A percentile compares a stretch with the other conserved stretches of the same genome.
phyloP scores from a whole-genome alignment of 2,888 invertebrate genomes.

The Galeruca laticollis region DNA sequence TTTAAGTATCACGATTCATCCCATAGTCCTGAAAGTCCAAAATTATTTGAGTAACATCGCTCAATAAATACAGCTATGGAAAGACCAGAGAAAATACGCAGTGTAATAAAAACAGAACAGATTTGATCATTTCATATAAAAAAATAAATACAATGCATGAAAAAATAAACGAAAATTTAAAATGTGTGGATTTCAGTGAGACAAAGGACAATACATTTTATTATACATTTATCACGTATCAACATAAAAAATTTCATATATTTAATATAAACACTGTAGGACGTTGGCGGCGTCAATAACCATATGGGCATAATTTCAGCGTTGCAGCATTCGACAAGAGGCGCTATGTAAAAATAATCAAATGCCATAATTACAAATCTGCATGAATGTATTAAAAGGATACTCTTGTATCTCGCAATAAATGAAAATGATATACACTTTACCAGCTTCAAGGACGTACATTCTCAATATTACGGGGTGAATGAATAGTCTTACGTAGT shows the following conservation, averaged over 20 bases:
- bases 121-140: too few species aligned
- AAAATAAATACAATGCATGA: too few species aligned
- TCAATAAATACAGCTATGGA: too few species aligned
- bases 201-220: neutral
- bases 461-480: slow-evolving; percentile 27
- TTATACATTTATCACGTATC: neutral
- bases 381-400: slow-evolving; percentile 41
- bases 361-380: slow-evolving; percentile 40
- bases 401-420: slow-evolving; percentile 37
- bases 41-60: too few species aligned
- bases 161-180: too few species aligned
- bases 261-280: slow-evolving; percentile 10
- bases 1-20: too few species aligned
- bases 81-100: too few species aligned
- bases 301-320: slow-evolving; percentile 17
- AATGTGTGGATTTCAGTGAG: neutral
- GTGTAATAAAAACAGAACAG: too few species aligned
- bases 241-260: neutral
- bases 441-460: slow-evolving; percentile 38
- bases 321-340: slow-evolving; percentile 21
- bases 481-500: neutral
- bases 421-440: slow-evolving; percentile 41
- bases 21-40: too few species aligned
- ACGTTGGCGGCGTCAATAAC: slow-evolving; percentile 6
- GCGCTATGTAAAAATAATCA: slow-evolving; percentile 28